Conservation (phyloP, 2,888 invertebrate species). For the Hanleya hanleyi region DNA sequence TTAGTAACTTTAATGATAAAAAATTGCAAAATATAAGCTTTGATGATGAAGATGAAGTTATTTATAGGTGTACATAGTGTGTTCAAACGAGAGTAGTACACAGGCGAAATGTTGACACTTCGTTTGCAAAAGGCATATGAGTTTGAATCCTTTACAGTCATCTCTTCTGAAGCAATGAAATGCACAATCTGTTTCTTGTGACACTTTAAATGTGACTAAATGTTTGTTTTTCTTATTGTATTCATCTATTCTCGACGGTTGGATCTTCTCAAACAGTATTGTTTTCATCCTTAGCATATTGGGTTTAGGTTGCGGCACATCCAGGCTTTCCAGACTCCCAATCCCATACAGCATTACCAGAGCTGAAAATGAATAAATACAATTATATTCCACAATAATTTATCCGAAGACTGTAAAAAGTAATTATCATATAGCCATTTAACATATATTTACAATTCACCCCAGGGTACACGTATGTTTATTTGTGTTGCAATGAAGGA, state of each 20-base stretch:
- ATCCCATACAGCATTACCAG: conserved; percentile 1
- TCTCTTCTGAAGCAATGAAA: conserved; percentile 2
- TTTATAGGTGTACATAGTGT: neutral
- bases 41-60: neutral
- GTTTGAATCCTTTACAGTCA: conserved; percentile 1
- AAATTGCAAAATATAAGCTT: neutral
- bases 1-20: neutral
- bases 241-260: too few relatives aligned
- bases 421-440: too few relatives aligned
- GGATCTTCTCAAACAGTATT: neutral
- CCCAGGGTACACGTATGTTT: too few relatives aligned
- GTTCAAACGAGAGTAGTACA: neutral
- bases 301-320: neutral
- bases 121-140: neutral
- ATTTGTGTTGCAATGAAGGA: too few relatives aligned
- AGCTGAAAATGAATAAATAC: conserved; percentile 1
- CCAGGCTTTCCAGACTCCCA: neutral
- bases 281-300: neutral
- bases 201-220: neutral
- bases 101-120: conserved; percentile 7
- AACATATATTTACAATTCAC: too few relatives aligned
- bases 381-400: too few relatives aligned
- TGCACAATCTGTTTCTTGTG: conserved; percentile 5
- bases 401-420: too few relatives aligned
- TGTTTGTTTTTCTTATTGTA: neutral